phyloP scores from a whole-genome alignment of 2,113 vertebrate genomes.

The Zootoca vivipara region DNA sequence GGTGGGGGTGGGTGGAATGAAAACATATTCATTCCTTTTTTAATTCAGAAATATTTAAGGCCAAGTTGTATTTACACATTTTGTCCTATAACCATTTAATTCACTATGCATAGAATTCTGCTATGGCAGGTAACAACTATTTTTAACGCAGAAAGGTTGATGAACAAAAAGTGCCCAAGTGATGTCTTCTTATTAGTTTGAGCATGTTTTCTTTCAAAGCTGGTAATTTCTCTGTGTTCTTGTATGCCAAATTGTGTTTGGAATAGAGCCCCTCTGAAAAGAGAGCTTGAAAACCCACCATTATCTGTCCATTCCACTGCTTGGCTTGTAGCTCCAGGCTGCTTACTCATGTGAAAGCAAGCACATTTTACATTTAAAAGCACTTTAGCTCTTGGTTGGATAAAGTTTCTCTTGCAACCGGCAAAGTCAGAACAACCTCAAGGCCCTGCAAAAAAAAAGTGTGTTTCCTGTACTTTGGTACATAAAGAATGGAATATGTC shows the following conservation, averaged over 20 bases:
- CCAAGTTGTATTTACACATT: neutral
- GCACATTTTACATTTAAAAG: slow-evolving; percentile 72
- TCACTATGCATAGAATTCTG: neutral
- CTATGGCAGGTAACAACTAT: slow-evolving; percentile 17
- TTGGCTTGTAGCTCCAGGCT: slow-evolving; percentile 60
- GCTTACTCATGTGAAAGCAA: slow-evolving; percentile 67
- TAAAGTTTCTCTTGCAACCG: slow-evolving; percentile 61
- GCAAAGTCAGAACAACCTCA: slow-evolving; percentile 65
- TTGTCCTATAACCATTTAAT: neutral
- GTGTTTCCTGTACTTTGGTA: slow-evolving; percentile 43
- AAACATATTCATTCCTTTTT: neutral
- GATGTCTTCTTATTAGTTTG: slow-evolving; percentile 18
- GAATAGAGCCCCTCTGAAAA: slow-evolving; percentile 44
- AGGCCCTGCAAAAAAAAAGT: slow-evolving; percentile 54
- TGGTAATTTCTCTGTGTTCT: slow-evolving; percentile 31
- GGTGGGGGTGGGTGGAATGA: neutral
- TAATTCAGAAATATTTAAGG: slow-evolving; percentile 20
- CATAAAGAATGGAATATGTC: slow-evolving; percentile 24
- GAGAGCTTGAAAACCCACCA: slow-evolving; percentile 46
- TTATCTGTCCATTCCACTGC: slow-evolving; percentile 43
- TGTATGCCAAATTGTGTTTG: slow-evolving; percentile 41
- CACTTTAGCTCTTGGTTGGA: slow-evolving; percentile 67
- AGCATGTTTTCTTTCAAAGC: slow-evolving; percentile 11
- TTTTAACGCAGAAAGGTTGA: slow-evolving; percentile 5
- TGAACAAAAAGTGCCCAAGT: slow-evolving; percentile 1